Conservation (phyloP, 2,888 invertebrate species). For the Malthinus flaveolus region DNA sequence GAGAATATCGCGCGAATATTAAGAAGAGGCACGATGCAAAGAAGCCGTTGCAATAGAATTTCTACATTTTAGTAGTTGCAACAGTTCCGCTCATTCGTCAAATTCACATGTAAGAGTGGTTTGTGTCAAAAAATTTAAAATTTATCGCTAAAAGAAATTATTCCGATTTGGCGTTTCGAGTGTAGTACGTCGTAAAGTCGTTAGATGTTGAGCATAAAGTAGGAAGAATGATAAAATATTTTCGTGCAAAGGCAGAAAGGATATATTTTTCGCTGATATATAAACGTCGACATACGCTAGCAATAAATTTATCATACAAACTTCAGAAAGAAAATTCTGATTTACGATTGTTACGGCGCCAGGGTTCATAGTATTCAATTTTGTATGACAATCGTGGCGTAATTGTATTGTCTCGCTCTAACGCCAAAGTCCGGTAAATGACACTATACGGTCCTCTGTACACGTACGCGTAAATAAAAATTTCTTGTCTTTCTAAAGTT, state of each 20-base stretch:
- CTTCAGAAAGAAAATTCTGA: slow-evolving; percentile 34
- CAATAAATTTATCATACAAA: slow-evolving; percentile 34
- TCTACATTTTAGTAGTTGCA: too few relatives aligned
- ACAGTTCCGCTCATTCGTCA: too few relatives aligned
- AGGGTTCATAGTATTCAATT: slow-evolving; percentile 25
- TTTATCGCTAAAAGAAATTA: too few relatives aligned
- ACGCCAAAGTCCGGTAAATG: slow-evolving; percentile 13
- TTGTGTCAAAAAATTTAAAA: too few relatives aligned
- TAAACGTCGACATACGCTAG: slow-evolving; percentile 34
- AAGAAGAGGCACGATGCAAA: too few relatives aligned
- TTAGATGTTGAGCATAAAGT: slow-evolving; percentile 8
- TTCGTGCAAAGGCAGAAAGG: slow-evolving; percentile 13
- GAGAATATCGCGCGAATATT: too few relatives aligned
- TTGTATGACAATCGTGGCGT: slow-evolving; percentile 17
- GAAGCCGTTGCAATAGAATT: too few relatives aligned
- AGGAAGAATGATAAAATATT: slow-evolving; percentile 23
- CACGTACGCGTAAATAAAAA: slow-evolving; percentile 13
- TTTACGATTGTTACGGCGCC: slow-evolving; percentile 32
- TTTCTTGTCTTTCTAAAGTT: neutral
- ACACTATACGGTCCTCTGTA: slow-evolving; percentile 16
- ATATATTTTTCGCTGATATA: slow-evolving; percentile 31
- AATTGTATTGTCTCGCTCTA: slow-evolving; percentile 25
- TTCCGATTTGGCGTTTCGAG: too few relatives aligned
- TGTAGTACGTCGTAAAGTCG: slow-evolving; percentile 11
- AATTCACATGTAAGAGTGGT: too few relatives aligned